Evolutionary conservation across 2,113 vertebrate species (phyloP), one percentile per base, ranked within the genome.

Genomic region (Melanocharis versteri): DNA sequence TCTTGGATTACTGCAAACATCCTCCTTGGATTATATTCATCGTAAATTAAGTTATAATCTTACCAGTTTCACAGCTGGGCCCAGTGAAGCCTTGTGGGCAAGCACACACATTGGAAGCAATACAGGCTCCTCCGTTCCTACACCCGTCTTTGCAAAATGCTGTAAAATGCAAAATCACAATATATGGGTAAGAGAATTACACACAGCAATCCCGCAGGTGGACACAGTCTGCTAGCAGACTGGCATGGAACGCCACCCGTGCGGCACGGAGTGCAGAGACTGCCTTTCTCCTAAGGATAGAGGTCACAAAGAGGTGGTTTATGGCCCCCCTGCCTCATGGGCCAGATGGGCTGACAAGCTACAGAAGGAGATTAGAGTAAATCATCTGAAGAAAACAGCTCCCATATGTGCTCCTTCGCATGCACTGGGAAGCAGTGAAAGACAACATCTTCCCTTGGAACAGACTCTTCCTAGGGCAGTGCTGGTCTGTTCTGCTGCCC

Each of bases 11-110:
- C 71, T 88, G 89, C 60, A 94, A 62, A 73, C 31, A 90, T 65
- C 66, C 42, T 75, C 13, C 4, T 81, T 92, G 87, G 91, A 95
- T 84, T 89, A 91, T 44, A 35, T 93, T 94, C 44, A 85, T 54
- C 1, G 4, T 78, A 90, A 96, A 97, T 57, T 35, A 80, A 87
- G 58, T 66, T 60, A 65, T 56, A 88, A 66, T 89, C 98, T 98
- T 98, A 99, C 99, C 99, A 85, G 98, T 99, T 97, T 99, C 99
- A 90, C 99, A 99, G 95, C 98, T 98, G 97, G 98, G 98, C 28
- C 99, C 99, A 4, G 99, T 99, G 96, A 99, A 99, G 83, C 99
- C 99, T 95, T 99, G 99, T 58, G 99, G 98, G 96, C 99, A 99
- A 86, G 99, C 97, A 71, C 99, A 99, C 85, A 99, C 98, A 57